Base-by-base conservation (phyloP, 1,140 invertebrate species). In the Scaptomyza pallida region DNA sequence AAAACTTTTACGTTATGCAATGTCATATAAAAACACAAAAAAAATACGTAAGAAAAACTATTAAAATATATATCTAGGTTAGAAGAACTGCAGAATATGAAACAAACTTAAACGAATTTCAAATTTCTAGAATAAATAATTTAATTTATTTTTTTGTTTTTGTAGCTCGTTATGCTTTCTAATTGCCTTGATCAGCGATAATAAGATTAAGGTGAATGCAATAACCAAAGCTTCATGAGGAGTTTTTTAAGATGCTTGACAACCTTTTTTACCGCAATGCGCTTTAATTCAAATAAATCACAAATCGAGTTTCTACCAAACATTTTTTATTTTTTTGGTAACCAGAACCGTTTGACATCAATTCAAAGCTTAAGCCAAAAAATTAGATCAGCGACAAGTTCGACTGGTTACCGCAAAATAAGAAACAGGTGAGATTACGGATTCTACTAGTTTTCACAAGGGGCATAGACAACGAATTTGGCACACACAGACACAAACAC, bases 391-490 rank as follows among this genome's bases (percentile, higher is more conserved):
- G 44, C 59, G 50, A 64, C 47, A 5, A 13, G 68, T 64, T 70
- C 13, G 10, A 71, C 68, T 52, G 57, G 68, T 71, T 26, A 6
- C 26, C 26, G 1, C 26, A 15, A 17, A 23, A 26, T n/a, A n/a
- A 37, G 26, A 52, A 35, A 55, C 19, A 35, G 64, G 55, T 64
- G 67, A 30, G 72, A 44, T 56, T 65, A 65, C 45, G 12, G 62
- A 65, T 65, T 71, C 47, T 48, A 50, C 47, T 48, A 44, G 52
- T 71, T 65, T 62, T 52, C 33, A 33, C 0, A 6, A 6, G 57
- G 57, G 63, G 65, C 9, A 1, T 0, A 35, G 10, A 30, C 78
- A 81, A 65, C 55, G 80, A 80, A 83, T 80, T 80, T 75, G 80
- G 80, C 80, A 83, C 80, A 78, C 80, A n/a, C n/a, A n/a, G n/a